Base-by-base conservation (phyloP, 2,797 vertebrate species). In the Rhincodon typus region DNA sequence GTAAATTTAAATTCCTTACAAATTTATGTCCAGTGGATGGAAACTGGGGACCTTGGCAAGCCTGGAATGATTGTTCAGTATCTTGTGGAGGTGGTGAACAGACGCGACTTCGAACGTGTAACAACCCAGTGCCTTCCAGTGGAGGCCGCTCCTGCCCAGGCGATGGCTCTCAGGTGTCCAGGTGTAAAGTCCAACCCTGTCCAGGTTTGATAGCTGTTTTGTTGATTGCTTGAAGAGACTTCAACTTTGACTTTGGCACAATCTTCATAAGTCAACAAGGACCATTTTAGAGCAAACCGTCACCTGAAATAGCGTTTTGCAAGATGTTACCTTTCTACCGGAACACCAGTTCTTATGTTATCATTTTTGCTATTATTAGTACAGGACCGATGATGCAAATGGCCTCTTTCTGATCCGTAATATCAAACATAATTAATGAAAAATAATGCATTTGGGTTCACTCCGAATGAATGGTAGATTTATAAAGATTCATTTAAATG, bases 1-100 rank as follows among this genome's bases (percentile, higher is more conserved):
- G n/a, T n/a, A n/a, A n/a, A n/a, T n/a, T n/a, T n/a, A n/a, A n/a
- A n/a, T 25, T 4, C 0, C 46, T 21, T 42, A 25, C 25, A 34
- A 95, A 0, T 96, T 95, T 96, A 30, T 95, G 96, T 97, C 21
- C 96, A 99, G 99, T 98, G 96, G 98, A 99, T 97, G 99, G 99
- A 95, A 98, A 97, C 96, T 99, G 99, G 99, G 98, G 98, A 6
- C 96, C 97, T 2, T 99, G 99, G 99, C 98, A 99, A 66, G 96
- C 97, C 0, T 99, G 99, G 99, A 98, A 97, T 95, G 97, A 96
- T 6, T 99, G 99, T 95, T 99, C 99, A 82, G 96, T 97, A 42
- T 98, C 99, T 17, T 99, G 99, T 96, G 98, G 99, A 30, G 98
- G 98, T 12, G 99, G 99, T 8, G 98, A 99, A 96, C 98, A 97